Conservation (phyloP, 1,140 invertebrate species). For the Dendroctonus valens region DNA sequence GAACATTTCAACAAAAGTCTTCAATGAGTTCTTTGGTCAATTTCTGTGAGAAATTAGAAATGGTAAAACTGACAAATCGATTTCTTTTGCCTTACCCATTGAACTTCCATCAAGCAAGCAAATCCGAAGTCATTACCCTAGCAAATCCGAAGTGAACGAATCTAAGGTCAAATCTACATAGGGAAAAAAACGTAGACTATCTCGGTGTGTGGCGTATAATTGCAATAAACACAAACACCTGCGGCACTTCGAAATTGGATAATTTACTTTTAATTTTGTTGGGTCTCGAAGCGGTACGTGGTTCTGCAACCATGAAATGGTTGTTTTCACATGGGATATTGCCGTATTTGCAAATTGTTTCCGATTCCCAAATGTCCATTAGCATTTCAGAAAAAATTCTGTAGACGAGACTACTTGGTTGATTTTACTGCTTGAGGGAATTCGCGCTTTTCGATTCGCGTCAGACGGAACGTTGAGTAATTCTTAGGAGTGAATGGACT, state of each 20-base stretch:
- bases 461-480: constrained; percentile 1
- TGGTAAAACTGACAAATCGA: too few species aligned
- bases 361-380: constrained; percentile 8
- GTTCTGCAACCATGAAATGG: constrained; percentile 9
- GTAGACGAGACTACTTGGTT: constrained; percentile 8
- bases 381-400: constrained; percentile 8
- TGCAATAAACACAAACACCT: constrained; percentile 6
- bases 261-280: constrained; percentile 15
- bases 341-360: constrained; percentile 11
- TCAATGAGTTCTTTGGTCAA: too few species aligned
- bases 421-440: constrained; percentile 9
- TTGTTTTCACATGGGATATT: constrained; percentile 12
- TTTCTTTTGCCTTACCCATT: too few species aligned
- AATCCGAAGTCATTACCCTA: too few species aligned
- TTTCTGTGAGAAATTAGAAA: too few species aligned
- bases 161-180: not conserved
- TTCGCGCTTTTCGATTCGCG: not conserved
- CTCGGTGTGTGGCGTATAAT: not conserved
- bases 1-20: too few species aligned
- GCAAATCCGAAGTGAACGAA: too few species aligned
- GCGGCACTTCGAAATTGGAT: constrained; percentile 7
- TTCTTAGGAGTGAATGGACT: constrained; percentile 5
- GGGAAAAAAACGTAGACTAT: constrained; percentile 1
- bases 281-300: constrained; percentile 3
- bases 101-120: too few species aligned